Conservation (phyloP, 1,140 invertebrate species). For the Heterodera schachtii region DNA sequence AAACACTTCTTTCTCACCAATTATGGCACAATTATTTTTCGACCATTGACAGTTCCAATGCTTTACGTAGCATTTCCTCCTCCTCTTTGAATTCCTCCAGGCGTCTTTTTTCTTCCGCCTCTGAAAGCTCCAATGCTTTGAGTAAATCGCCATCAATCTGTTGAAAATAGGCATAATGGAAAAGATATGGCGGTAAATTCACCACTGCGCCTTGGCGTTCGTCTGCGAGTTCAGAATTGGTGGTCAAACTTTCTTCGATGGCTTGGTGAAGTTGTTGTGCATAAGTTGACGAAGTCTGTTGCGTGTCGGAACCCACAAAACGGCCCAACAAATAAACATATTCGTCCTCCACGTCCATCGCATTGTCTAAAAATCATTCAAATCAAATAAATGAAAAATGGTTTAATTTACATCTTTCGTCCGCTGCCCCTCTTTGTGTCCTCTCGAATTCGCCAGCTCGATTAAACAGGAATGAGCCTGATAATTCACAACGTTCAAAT, state of each 20-base stretch:
- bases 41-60: conserved; percentile 35
- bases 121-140: conserved; percentile 30
- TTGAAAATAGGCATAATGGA: background rate
- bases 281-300: conserved; percentile 7
- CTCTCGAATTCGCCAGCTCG: conserved; percentile 22
- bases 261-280: conserved; percentile 33
- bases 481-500: conserved; percentile 20
- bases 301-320: conserved; percentile 25
- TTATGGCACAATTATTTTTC: conserved; percentile 12
- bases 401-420: conserved; percentile 19
- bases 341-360: conserved; percentile 38
- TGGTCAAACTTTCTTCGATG: conserved; percentile 36
- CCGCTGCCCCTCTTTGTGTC: conserved; percentile 5
- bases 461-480: conserved; percentile 31
- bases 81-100: conserved; percentile 28
- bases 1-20: too few species aligned
- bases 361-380: conserved; percentile 29
- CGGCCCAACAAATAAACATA: conserved; percentile 39
- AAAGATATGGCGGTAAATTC: background rate
- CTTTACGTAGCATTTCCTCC: conserved; percentile 27
- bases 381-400: conserved; percentile 8
- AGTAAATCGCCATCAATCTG: conserved; percentile 29
- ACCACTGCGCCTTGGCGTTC: background rate
- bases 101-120: conserved; percentile 30
- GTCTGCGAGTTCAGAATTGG: background rate